Evolutionary conservation across 2,113 vertebrate species (phyloP).

Genomic region (Trinectes maculatus): DNA sequence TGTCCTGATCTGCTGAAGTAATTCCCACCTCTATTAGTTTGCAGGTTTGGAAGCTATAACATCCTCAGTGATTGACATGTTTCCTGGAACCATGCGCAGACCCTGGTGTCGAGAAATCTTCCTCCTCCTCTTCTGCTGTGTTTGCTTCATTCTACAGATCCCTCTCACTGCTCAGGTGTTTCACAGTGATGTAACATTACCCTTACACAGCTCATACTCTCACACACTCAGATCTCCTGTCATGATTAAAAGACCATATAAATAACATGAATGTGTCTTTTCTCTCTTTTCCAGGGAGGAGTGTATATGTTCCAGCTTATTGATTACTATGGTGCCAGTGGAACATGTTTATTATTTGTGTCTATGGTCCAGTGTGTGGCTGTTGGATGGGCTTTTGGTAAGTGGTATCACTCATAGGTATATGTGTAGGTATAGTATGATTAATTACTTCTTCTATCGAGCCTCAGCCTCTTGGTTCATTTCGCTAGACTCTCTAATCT

Average conservation of each 20-base stretch:
- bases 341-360: conserved; percentile 59
- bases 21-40: conserved; percentile 45
- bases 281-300: conserved; percentile 57
- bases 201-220: background rate
- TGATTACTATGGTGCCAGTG: conserved; percentile 57
- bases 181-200: background rate
- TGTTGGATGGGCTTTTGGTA: conserved; percentile 68
- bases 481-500: no score
- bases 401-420: no score
- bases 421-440: no score
- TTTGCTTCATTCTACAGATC: conserved; percentile 47
- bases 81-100: conserved; percentile 40
- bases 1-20: no score
- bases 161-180: conserved; percentile 44
- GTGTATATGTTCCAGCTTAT: conserved; percentile 65
- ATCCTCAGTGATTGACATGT: conserved; percentile 45
- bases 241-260: no score
- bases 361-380: conserved; percentile 49
- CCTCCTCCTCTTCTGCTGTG: conserved; percentile 45
- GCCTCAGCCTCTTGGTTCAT: no score
- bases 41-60: conserved; percentile 46
- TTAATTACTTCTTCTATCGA: no score
- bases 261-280: background rate
- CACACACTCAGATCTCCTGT: no score
- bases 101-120: conserved; percentile 54